Conservation (phyloP, 1,140 invertebrate genomes). For the Drosophila ananassae region DNA sequence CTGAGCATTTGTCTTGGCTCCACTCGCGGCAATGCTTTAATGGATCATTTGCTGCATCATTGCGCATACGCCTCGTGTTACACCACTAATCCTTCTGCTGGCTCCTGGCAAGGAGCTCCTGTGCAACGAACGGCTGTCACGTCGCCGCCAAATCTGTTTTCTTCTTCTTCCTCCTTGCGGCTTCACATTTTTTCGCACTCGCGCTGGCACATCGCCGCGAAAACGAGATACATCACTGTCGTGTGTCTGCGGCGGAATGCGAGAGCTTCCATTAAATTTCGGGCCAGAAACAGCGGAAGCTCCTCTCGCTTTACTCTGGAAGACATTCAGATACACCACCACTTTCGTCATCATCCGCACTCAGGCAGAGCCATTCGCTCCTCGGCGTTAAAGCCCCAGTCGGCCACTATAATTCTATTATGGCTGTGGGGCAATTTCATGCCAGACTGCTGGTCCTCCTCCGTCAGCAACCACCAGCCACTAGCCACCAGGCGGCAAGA, state of each 20-base stretch:
- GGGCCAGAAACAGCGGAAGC: constrained; percentile 63
- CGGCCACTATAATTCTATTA: constrained; percentile 76
- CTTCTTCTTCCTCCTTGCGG: neutral
- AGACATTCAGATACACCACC: neutral
- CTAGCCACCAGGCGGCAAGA: neutral
- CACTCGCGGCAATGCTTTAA: constrained; percentile 30
- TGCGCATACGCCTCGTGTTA: constrained; percentile 62
- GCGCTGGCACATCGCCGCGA: constrained; percentile 23
- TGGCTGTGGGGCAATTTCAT: constrained; percentile 72
- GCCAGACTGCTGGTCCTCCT: constrained; percentile 36
- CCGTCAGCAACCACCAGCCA: too few species aligned
- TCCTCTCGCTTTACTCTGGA: neutral
- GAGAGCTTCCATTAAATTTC: constrained; percentile 65
- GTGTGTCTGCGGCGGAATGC: constrained; percentile 8
- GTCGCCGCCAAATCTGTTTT: constrained; percentile 50
- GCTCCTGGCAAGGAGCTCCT: constrained; percentile 19
- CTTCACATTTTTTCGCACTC: neutral
- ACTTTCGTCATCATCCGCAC: neutral
- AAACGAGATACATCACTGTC: constrained; percentile 69
- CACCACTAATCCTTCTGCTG: constrained; percentile 64
- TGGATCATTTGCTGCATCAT: constrained; percentile 78
- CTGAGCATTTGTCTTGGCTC: constrained; percentile 39
- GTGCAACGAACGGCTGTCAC: constrained; percentile 48
- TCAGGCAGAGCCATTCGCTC: neutral
- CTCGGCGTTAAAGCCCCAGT: constrained; percentile 30